These are phyloP conservation scores for Leptoteleia sp. DNA, from an alignment of 1,140 invertebrate genomes.

Conservation along the genomic window DNA sequence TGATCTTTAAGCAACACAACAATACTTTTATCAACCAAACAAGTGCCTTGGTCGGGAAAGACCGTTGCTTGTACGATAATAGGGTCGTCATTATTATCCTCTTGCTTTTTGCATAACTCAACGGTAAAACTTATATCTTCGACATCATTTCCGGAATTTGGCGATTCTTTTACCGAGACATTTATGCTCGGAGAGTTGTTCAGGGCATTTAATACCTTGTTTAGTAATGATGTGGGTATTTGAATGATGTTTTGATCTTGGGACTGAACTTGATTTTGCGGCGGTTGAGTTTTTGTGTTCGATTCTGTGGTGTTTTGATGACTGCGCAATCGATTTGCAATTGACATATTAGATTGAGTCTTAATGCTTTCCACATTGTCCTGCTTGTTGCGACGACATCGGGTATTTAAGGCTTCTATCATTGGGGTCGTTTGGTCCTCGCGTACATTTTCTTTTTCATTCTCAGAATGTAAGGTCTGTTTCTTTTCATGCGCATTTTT, in stretches of 20 bases:
- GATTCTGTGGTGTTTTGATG: constrained; percentile 63
- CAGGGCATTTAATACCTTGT: constrained; percentile 77
- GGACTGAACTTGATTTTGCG: constrained; percentile 19
- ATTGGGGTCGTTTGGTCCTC: constrained; percentile 47
- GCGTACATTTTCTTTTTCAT: constrained; percentile 55
- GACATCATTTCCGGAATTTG: constrained; percentile 71
- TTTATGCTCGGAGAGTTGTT: constrained; percentile 75
- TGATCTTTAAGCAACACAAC: constrained; percentile 73
- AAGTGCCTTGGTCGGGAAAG: constrained; percentile 79
- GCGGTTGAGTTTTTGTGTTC: constrained; percentile 11
- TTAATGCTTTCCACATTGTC: constrained; percentile 39
- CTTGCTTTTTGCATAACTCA: constrained; percentile 75
- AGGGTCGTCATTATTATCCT: constrained; percentile 45
- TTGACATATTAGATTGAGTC: constrained; percentile 62
- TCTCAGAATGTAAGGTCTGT: constrained; percentile 35
- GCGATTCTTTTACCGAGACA: constrained; percentile 77
- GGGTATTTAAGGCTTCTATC: constrained; percentile 33
- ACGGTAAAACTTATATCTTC: constrained; percentile 80
- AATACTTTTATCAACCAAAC: constrained; percentile 76
- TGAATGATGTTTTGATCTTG: constrained; percentile 72
- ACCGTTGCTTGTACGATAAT: constrained; percentile 76
- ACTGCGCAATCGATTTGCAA: constrained; percentile 73
- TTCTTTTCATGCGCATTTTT: constrained; percentile 58
- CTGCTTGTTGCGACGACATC: constrained; percentile 63
- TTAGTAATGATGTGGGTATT: constrained; percentile 77